These are phyloP conservation scores for Chaenocephalus aceratus DNA, from an alignment of 2,113 vertebrate species.

Conservation along the genomic window DNA sequence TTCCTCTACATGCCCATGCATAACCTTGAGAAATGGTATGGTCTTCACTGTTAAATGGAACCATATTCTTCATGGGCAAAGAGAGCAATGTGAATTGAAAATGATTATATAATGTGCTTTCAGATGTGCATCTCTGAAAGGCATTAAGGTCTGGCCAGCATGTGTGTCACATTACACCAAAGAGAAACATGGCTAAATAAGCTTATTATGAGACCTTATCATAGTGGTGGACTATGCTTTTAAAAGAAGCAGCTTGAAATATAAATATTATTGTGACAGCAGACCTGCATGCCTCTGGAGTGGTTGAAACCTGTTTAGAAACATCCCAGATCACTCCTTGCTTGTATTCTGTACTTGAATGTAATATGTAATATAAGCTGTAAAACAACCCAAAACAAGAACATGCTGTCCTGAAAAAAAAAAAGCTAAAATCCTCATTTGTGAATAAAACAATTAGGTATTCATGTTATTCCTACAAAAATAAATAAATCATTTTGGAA, in stretches of 20 bases:
- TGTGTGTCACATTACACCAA: conserved; percentile 72
- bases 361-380: conserved; percentile 42
- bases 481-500: neutral
- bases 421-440: conserved; percentile 16
- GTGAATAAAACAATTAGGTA: conserved; percentile 24
- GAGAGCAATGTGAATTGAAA: conserved; percentile 75
- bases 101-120: conserved; percentile 79
- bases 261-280: conserved; percentile 64
- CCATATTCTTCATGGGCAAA: conserved; percentile 77
- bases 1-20: conserved; percentile 77
- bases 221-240: conserved; percentile 30
- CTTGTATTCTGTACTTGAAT: conserved; percentile 16
- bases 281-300: conserved; percentile 57
- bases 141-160: conserved; percentile 76
- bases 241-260: conserved; percentile 45
- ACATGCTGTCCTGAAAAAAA: conserved; percentile 34
- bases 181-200: conserved; percentile 59
- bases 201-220: conserved; percentile 54
- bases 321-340: conserved; percentile 37
- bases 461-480: neutral
- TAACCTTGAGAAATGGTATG: conserved; percentile 81
- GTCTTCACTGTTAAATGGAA: conserved; percentile 74
- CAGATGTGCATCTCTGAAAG: conserved; percentile 81
- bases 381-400: conserved; percentile 43
- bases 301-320: conserved; percentile 54